Percentiles rank a stretch among this genome's conserved stretches.
Conservation (phyloP, 2,888 invertebrate genomes). For the Cheilosia scutellata region DNA sequence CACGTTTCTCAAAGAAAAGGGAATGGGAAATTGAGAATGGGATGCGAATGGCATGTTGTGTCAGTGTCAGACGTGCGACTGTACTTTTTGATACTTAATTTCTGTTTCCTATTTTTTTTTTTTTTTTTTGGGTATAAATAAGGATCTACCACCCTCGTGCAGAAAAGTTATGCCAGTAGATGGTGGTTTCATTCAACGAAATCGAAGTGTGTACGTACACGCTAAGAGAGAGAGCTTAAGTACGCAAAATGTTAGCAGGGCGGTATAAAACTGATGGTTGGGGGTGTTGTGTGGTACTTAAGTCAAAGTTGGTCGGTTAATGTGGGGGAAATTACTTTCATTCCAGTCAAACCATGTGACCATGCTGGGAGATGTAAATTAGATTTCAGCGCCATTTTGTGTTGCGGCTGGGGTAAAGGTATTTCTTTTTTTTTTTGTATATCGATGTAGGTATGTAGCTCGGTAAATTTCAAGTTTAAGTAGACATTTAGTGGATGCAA, state of each 20-base stretch:
- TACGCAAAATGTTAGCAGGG: constrained; percentile 11
- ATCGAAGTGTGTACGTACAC: constrained; percentile 18
- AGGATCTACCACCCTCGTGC: constrained; percentile 5
- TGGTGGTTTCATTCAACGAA: constrained; percentile 18
- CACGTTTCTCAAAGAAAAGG: constrained; percentile 35
- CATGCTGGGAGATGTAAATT: constrained; percentile 72
- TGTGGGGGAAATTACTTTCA: constrained; percentile 46
- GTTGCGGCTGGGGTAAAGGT: constrained; percentile 40
- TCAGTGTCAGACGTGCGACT: constrained; percentile 49
- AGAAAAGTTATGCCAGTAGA: constrained; percentile 5
- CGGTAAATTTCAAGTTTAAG: constrained; percentile 52
- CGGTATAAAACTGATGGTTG: background rate
- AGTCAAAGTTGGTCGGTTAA: constrained; percentile 59
- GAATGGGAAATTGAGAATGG: constrained; percentile 2
- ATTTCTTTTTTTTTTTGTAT: constrained; percentile 1
- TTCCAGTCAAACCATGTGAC: constrained; percentile 52
- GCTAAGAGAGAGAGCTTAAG: constrained; percentile 3
- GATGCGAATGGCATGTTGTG: constrained; percentile 29
- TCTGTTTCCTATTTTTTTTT: constrained; percentile 13
- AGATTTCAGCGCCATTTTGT: constrained; percentile 74
- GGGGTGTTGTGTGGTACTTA: constrained; percentile 26
- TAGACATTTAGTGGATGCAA: constrained; percentile 4
- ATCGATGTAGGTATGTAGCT: constrained; percentile 49
- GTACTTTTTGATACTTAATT: constrained; percentile 63
- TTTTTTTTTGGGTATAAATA: background rate